phyloP scores from a whole-genome alignment of 2,113 vertebrate genomes.

The Nettapus auritus region DNA sequence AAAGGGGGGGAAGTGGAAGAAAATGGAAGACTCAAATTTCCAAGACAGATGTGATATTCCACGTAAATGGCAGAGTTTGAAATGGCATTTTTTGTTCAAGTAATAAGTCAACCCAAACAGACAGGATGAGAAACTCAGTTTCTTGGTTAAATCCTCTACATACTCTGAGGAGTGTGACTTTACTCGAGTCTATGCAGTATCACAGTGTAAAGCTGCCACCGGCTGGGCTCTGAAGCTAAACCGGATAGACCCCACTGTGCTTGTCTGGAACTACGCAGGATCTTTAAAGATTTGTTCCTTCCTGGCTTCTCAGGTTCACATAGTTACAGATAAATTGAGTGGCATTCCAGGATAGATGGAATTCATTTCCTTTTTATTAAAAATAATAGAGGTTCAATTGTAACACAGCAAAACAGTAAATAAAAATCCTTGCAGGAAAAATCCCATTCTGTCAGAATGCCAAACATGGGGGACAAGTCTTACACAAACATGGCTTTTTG shows the following conservation, averaged over 20 bases:
- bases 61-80: background rate
- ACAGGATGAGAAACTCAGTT: background rate
- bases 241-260: background rate
- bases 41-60: background rate
- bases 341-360: conserved; percentile 2
- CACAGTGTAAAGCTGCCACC: background rate
- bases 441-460: background rate
- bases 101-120: background rate
- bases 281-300: background rate
- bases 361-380: conserved; percentile 60
- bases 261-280: background rate
- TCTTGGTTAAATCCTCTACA: background rate
- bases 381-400: conserved; percentile 20
- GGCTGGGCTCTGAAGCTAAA: background rate
- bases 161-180: background rate
- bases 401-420: background rate
- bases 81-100: background rate
- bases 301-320: background rate
- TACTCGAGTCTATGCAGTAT: background rate
- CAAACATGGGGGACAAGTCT: background rate
- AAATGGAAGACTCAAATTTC: background rate
- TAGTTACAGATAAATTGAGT: conserved; percentile 11
- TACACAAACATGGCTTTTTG: background rate
- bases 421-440: conserved; percentile 32
- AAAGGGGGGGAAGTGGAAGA: background rate